A percentile compares a stretch with the other conserved stretches of the same genome.
These are phyloP conservation scores for Ametastegia equiseti DNA, from an alignment of 2,888 invertebrate genomes.

Conservation along the genomic window DNA sequence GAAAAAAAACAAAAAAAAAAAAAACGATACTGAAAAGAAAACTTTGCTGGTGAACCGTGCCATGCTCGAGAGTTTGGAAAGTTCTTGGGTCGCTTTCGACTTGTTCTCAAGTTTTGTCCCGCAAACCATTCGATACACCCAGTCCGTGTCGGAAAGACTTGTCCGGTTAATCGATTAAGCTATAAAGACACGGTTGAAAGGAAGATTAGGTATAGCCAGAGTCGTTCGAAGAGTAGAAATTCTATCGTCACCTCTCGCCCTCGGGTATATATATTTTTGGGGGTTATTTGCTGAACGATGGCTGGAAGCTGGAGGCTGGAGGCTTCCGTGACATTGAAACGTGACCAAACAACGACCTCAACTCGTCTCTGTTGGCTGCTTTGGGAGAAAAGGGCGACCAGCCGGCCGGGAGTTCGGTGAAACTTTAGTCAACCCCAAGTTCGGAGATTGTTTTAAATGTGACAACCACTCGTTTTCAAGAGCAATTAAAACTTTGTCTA, in stretches of 20 bases:
- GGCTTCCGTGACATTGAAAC: slow-evolving; percentile 48
- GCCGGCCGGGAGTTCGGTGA: slow-evolving; percentile 49
- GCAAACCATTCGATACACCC: slow-evolving; percentile 40
- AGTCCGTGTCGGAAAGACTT: slow-evolving; percentile 29
- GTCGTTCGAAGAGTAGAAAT: slow-evolving; percentile 39
- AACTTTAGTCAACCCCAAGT: slow-evolving; percentile 48
- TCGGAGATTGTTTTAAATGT: slow-evolving; percentile 69
- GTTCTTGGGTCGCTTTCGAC: slow-evolving; percentile 35
- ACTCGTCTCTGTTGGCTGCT: slow-evolving; percentile 33
- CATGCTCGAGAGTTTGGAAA: slow-evolving; percentile 21
- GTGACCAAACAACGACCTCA: slow-evolving; percentile 46
- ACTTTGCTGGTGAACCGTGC: slow-evolving; percentile 11
- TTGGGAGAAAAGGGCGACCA: slow-evolving; percentile 51
- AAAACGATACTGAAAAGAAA: not conserved
- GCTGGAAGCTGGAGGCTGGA: slow-evolving; percentile 35
- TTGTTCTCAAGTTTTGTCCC: slow-evolving; percentile 32
- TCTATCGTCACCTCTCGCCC: slow-evolving; percentile 39
- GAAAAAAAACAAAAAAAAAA: not conserved
- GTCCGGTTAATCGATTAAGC: slow-evolving; percentile 43
- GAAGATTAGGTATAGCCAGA: slow-evolving; percentile 23
- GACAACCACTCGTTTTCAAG: slow-evolving; percentile 69
- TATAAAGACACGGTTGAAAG: slow-evolving; percentile 44
- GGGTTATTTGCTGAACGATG: slow-evolving; percentile 11
- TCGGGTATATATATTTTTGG: slow-evolving; percentile 15
- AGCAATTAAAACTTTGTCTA: slow-evolving; percentile 69